Evolutionary conservation across 2,113 vertebrate genomes (phyloP), one percentile per base, ranked within the genome.

Genomic region (Vidua macroura): DNA sequence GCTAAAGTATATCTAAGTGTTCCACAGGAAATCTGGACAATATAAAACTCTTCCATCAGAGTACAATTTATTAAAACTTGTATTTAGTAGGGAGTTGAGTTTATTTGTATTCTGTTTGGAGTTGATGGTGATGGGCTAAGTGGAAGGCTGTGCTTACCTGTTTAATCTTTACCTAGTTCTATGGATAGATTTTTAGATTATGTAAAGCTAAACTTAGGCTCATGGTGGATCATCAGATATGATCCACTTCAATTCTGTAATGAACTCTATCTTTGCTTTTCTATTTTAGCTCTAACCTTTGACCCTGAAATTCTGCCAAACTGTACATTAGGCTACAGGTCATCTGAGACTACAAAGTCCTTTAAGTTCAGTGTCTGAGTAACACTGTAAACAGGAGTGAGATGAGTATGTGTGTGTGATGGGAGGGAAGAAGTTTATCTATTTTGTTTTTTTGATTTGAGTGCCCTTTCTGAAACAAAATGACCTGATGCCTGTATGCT

Each of bases 401-500:
- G 37, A 59, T 35, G 35, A 52, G 3, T 21, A 2, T 7, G 20
- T 41, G 33, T 3, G 1, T 58, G 24, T 9, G 15, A 88, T 56
- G 15, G 33, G 24, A 60, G 15, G 33, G 24, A 60, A 62, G 46
- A 62, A 12, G 37, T 4, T 0, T 12, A 2, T 11, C 17, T 68
- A 2, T 93, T 59, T 83, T 51, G n/a, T 35, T 9, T 82, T 86
- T 86, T 59, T 70, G 9, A 12, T 59, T 53, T 53, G 28, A 3
- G 18, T 74, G 25, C 7, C 25, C 24, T 81, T 77, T 70, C 44
- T 63, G 60, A 64, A 41, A 39, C 28, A 41, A 69, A 88, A 31
- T 27, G 4, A 33, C 16, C 8, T 0, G 1, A 16, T 22, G 17
- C 33, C 9, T 20, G 2, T 58, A 4, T 70, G 18, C 7, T 88